phyloP scores from a whole-genome alignment of 2,113 vertebrate genomes.

The human (Homo sapiens) region DNA sequence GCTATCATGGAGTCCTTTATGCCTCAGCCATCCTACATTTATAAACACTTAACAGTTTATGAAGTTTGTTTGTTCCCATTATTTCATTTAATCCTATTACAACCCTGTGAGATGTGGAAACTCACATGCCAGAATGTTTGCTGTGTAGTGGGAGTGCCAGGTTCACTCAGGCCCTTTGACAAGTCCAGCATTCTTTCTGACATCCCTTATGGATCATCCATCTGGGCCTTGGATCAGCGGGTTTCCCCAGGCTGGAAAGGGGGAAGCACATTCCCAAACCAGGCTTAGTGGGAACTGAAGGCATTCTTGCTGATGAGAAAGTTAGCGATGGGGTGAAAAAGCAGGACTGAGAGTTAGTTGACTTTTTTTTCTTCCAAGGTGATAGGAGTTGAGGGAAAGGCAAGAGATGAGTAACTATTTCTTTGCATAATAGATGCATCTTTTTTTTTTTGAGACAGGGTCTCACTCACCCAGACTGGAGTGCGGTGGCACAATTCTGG shows the following conservation, averaged over 20 bases:
- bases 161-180: background rate
- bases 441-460: too few relatives aligned
- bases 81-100: background rate
- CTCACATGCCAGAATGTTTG: too few relatives aligned
- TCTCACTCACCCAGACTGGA: too few relatives aligned
- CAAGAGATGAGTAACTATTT: background rate
- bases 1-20: too few relatives aligned
- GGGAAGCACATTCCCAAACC: background rate
- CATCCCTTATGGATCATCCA: too few relatives aligned
- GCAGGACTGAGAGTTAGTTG: background rate
- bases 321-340: background rate
- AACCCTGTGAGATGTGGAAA: background rate
- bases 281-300: background rate
- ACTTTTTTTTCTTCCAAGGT: background rate
- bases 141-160: background rate
- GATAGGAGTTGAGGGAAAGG: background rate
- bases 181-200: background rate
- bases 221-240: background rate
- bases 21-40: background rate
- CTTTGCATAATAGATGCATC: background rate
- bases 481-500: too few relatives aligned
- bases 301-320: rapidly evolving
- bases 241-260: background rate
- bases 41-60: background rate
- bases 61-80: background rate